Evolutionary conservation across 30 jellyfish, hydroid and myxozoan species (phyloP).

Genomic region (Turritopsis rubra): DNA sequence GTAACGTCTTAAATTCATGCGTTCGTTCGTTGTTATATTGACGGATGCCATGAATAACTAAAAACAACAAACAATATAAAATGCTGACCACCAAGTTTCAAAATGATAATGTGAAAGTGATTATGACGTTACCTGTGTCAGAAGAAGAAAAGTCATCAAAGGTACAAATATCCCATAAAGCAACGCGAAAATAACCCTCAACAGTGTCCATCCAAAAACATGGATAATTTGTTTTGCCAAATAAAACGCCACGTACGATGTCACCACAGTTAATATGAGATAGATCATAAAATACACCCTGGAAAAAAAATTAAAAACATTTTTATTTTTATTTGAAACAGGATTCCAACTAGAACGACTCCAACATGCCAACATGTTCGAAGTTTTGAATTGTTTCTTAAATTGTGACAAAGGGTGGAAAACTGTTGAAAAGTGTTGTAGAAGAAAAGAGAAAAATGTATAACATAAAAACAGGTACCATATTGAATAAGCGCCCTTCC

Average conservation of each 20-base stretch:
- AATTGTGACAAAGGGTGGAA: not conserved
- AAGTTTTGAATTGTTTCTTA: not conserved
- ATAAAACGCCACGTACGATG: slow-evolving; percentile 60
- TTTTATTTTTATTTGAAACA: too few relatives aligned
- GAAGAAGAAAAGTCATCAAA: slow-evolving; percentile 52
- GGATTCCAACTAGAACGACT: too few relatives aligned
- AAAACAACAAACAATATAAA: not conserved
- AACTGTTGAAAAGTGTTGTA: not conserved
- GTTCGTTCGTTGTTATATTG: slow-evolving; percentile 73
- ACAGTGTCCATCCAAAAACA: slow-evolving; percentile 45
- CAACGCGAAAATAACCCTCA: slow-evolving; percentile 47
- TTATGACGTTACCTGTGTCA: slow-evolving; percentile 31
- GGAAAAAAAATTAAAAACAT: slow-evolving; percentile 24
- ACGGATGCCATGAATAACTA: slow-evolving; percentile 58
- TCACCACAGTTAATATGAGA: slow-evolving; percentile 37
- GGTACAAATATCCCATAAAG: slow-evolving; percentile 65
- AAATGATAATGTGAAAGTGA: not conserved
- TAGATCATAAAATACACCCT: slow-evolving; percentile 57
- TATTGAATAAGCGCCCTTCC: not conserved
- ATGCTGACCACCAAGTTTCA: not conserved
- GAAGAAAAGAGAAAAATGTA: not conserved
- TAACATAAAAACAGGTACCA: not conserved
- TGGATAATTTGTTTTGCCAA: slow-evolving; percentile 41
- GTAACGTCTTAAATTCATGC: slow-evolving; percentile 56
- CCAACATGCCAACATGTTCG: not conserved